Evolutionary conservation across 2,888 invertebrate genomes (phyloP).

Genomic region (Habrosyne pyritoides): DNA sequence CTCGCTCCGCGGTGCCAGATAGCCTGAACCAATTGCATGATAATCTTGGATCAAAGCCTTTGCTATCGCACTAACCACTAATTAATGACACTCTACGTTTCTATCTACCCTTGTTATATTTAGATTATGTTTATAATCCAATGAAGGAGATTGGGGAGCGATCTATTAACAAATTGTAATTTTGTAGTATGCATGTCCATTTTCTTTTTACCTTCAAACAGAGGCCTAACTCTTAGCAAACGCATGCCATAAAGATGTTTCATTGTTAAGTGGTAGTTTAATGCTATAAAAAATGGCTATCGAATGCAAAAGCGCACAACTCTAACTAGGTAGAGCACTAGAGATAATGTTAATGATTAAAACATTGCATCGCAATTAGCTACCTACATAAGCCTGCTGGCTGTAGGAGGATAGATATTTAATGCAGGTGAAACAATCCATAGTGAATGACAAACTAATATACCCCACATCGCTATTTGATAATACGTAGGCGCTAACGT

Average conservation of each 20-base stretch:
- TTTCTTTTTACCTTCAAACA: too few species aligned
- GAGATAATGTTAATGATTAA: too few species aligned
- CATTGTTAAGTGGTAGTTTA: too few species aligned
- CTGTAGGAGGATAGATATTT: not conserved
- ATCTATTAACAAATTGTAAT: not conserved
- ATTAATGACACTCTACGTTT: constrained; percentile 6
- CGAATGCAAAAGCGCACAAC: not conserved
- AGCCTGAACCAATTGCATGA: constrained; percentile 12
- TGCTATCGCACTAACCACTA: constrained; percentile 1
- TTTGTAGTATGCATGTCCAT: too few species aligned
- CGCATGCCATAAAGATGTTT: too few species aligned
- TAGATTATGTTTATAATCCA: not conserved
- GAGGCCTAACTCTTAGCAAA: too few species aligned
- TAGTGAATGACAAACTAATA: not conserved
- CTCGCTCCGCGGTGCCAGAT: not conserved
- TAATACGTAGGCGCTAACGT: not conserved
- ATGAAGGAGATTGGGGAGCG: not conserved
- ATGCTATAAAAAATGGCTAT: too few species aligned
- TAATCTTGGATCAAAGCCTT: constrained; percentile 11
- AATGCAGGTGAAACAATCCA: not conserved
- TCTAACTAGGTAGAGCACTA: not conserved
- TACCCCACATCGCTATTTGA: not conserved
- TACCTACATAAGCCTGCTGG: not conserved
- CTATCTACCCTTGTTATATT: not conserved
- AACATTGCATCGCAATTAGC: too few species aligned